phyloP scores from a whole-genome alignment of 1,140 invertebrate species.

The Drosophila suzukii region DNA sequence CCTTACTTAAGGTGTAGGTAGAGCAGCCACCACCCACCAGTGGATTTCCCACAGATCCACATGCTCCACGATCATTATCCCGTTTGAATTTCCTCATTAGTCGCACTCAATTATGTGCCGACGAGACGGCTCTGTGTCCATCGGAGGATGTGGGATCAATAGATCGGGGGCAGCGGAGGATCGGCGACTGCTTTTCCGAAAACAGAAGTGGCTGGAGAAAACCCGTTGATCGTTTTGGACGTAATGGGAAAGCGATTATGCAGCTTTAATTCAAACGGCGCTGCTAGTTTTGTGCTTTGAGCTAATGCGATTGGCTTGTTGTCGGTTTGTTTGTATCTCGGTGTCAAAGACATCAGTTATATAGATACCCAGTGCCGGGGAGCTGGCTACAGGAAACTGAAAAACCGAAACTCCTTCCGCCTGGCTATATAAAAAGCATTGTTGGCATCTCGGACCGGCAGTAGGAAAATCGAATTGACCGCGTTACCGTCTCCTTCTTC shows the following conservation, averaged over 20 bases:
- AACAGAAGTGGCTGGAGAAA: conserved; percentile 54
- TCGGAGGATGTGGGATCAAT: conserved; percentile 10
- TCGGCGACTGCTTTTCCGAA: conserved; percentile 64
- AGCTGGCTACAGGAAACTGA: conserved; percentile 67
- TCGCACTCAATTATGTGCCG: conserved; percentile 71
- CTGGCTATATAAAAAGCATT: conserved; percentile 79
- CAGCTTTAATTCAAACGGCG: conserved; percentile 66
- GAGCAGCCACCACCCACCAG: neutral
- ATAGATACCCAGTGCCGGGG: conserved; percentile 31
- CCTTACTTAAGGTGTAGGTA: conserved; percentile 7
- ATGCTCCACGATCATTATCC: conserved; percentile 37
- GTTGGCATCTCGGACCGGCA: conserved; percentile 59
- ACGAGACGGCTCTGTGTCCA: conserved; percentile 24
- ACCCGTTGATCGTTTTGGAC: conserved; percentile 71
- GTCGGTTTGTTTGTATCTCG: conserved; percentile 53
- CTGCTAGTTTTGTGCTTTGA: conserved; percentile 33
- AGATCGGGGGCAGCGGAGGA: conserved; percentile 11
- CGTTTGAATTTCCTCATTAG: conserved; percentile 75
- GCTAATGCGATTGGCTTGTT: conserved; percentile 24
- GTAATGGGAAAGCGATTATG: conserved; percentile 77
- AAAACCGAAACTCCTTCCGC: conserved; percentile 68
- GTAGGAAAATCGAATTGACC: conserved; percentile 70
- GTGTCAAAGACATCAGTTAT: conserved; percentile 51
- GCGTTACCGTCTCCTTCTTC: conserved; percentile 54
- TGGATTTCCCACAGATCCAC: conserved; percentile 4